These are phyloP conservation scores for Craseonycteris thonglongyai DNA, from an alignment of 2,113 vertebrate genomes.

Conservation along the genomic window DNA sequence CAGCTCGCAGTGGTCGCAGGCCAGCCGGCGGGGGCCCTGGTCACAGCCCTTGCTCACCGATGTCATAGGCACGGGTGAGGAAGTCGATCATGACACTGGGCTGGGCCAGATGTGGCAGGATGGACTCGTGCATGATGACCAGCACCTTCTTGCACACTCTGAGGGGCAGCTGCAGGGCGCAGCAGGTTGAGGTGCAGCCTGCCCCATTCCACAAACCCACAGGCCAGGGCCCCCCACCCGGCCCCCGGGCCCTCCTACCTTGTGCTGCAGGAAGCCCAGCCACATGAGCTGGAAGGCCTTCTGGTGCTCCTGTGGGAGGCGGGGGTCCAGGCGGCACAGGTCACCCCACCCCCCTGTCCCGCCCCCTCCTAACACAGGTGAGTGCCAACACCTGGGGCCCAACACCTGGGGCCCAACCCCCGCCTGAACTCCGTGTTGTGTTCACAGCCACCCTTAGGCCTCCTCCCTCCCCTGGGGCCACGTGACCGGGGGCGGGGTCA, in stretches of 20 bases:
- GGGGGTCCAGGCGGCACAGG: background rate
- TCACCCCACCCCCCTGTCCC: rapidly evolving
- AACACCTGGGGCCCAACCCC: rapidly evolving
- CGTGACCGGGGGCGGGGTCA: no score
- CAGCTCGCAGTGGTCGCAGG: background rate
- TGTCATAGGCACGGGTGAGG: constrained; percentile 89
- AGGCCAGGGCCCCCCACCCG: no score
- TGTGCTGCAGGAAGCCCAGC: constrained; percentile 92
- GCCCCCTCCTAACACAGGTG: background rate
- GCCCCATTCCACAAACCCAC: rapidly evolving
- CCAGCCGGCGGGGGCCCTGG: background rate
- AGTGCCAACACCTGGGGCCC: no score
- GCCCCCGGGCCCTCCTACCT: constrained; percentile 78
- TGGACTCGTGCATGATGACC: constrained; percentile 89
- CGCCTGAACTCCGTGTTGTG: no score
- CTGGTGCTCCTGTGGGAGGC: constrained; percentile 86
- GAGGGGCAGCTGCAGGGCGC: constrained; percentile 81
- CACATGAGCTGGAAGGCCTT: constrained; percentile 91
- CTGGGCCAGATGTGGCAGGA: constrained; percentile 92
- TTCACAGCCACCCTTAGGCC: no score
- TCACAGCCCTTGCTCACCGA: constrained; percentile 80
- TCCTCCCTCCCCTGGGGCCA: rapidly evolving
- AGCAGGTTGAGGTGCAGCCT: rapidly evolving
- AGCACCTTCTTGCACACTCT: constrained; percentile 93
- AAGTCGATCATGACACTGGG: constrained; percentile 96